Evolutionary conservation across 2,113 vertebrate genomes (phyloP), one percentile per base, ranked within the genome.

Genomic region (Pristiophorus japonicus): DNA sequence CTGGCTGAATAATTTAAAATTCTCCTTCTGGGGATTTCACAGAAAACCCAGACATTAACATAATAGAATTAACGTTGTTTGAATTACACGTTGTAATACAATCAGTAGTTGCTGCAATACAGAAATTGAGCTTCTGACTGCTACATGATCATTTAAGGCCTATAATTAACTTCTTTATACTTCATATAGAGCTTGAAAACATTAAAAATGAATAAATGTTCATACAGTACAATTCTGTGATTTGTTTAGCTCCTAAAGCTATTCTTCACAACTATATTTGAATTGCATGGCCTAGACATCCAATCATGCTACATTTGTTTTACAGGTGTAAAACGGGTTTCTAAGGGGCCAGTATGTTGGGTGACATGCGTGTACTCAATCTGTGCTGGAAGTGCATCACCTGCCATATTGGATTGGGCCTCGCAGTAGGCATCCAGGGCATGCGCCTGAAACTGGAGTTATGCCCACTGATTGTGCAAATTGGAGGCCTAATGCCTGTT

Each of bases 131-230:
- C 63, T 65, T 38, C 93, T 94, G 93, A 94, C 42, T 94, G 63
- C 93, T 70, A 70, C 45, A 94, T 70, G 93, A 94, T 94, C 66
- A 94, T 94, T 94, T 94, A 70, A 94, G 42, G 45, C 45, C 93
- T 94, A 94, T 94, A 94, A 94, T 94, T 94, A 94, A 70, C 24
- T 70, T 94, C 92, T 94, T 70, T 65, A 94, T 42, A 67, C 42
- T 90, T 90, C 87, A 45, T 14, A 24, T 24, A 27, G 38, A 94
- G 42, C 65, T 45, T 94, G 65, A 70, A 70, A 70, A 94, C 92
- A 94, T 94, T 67, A 94, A 94, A 91, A 70, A 94, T 67, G 47
- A 70, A 45, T 67, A 94, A 93, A 94, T 70, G 91, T 67, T 24
- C 92, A 91, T 10, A 38, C 22, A 62, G 59, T 91, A 62, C 34